These are phyloP conservation scores for Galemys pyrenaicus DNA, from an alignment of 2,113 vertebrate genomes.

Conservation along the genomic window DNA sequence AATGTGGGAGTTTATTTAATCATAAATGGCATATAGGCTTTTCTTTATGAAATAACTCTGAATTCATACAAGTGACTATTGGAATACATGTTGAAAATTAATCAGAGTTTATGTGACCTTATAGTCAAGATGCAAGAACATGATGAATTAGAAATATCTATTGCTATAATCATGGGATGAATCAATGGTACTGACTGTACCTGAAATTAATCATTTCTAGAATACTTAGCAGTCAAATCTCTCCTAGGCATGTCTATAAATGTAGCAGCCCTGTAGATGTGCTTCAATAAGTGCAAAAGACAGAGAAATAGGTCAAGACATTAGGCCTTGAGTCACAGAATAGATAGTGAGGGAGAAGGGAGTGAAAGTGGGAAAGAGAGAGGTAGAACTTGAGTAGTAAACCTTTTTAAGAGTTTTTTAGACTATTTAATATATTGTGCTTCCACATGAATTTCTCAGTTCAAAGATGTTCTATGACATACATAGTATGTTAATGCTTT, in stretches of 20 bases:
- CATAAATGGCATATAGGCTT: background rate
- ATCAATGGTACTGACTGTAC: background rate
- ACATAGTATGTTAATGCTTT: background rate
- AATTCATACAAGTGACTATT: background rate
- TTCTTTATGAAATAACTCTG: background rate
- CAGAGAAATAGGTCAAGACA: background rate
- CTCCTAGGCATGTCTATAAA: background rate
- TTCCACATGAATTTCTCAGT: background rate
- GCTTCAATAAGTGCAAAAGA: background rate
- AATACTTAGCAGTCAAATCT: background rate
- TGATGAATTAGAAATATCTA: background rate
- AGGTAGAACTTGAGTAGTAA: background rate
- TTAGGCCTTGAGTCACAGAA: background rate
- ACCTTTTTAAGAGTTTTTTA: background rate
- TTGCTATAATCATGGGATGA: background rate
- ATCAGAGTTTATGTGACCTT: background rate
- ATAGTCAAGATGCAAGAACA: background rate
- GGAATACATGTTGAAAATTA: constrained; percentile 1
- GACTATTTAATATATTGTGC: background rate
- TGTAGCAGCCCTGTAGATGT: background rate
- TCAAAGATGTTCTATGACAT: background rate
- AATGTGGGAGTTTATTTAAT: background rate
- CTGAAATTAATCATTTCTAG: background rate
- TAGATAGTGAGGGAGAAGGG: too few species aligned
- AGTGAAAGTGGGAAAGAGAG: too few species aligned